A percentile compares a stretch with the other conserved stretches of the same genome.
phyloP scores from a whole-genome alignment of 2,113 vertebrate species.

The Trichomycterus rosablanca region DNA sequence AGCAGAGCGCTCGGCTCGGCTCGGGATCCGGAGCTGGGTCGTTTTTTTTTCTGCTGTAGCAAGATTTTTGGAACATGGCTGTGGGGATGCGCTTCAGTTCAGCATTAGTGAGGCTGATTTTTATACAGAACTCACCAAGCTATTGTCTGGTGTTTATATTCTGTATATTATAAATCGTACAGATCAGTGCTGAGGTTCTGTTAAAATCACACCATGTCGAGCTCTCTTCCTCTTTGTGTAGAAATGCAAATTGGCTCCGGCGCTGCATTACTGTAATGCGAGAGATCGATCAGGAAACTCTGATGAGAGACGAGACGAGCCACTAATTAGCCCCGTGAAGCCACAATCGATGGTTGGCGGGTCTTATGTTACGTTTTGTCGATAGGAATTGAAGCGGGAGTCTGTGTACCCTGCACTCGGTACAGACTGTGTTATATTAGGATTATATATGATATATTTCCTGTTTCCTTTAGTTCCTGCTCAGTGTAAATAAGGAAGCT shows the following conservation, averaged over 20 bases:
- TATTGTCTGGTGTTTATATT: too few relatives aligned
- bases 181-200: neutral
- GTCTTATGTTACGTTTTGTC: slow-evolving; percentile 57
- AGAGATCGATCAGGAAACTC: slow-evolving; percentile 34
- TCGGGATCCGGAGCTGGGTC: too few relatives aligned
- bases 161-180: too few relatives aligned
- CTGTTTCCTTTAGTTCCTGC: too few relatives aligned
- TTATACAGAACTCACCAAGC: too few relatives aligned
- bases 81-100: too few relatives aligned
- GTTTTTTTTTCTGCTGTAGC: neutral
- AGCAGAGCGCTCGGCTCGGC: too few relatives aligned
- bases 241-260: slow-evolving; percentile 35
- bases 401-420: slow-evolving; percentile 47
- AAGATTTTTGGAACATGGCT: too few relatives aligned
- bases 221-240: slow-evolving; percentile 5
- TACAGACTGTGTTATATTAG: slow-evolving; percentile 22
- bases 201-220: too few relatives aligned
- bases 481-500: too few relatives aligned
- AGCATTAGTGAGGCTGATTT: too few relatives aligned
- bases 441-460: too few relatives aligned
- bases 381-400: slow-evolving; percentile 48
- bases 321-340: slow-evolving; percentile 50
- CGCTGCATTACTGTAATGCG: slow-evolving; percentile 34
- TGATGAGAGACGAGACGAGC: slow-evolving; percentile 29
- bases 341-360: slow-evolving; percentile 53